phyloP scores from a whole-genome alignment of 2,113 vertebrate genomes.

The Oncorhynchus nerka region DNA sequence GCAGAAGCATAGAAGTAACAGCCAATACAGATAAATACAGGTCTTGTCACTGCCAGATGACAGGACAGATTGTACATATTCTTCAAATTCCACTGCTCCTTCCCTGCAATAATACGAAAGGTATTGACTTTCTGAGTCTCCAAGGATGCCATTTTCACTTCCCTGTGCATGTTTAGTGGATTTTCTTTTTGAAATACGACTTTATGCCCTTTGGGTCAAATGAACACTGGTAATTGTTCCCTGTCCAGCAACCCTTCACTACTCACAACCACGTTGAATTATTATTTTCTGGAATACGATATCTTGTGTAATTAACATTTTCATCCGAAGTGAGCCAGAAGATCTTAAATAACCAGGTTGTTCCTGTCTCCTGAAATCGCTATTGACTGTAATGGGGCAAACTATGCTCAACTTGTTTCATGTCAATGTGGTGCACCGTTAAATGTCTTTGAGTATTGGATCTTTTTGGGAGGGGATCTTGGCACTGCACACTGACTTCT shows the following conservation, averaged over 20 bases:
- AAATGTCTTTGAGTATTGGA: too few species aligned
- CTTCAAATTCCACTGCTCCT: background rate
- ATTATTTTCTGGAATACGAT: conserved; percentile 31
- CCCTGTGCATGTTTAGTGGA: background rate
- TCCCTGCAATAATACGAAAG: background rate
- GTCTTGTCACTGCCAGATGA: background rate
- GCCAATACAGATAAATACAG: background rate
- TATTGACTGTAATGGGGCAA: too few species aligned
- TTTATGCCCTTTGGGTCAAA: background rate
- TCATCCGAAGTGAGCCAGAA: conserved; percentile 28
- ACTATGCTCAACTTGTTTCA: conserved; percentile 4
- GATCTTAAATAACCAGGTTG: conserved; percentile 34
- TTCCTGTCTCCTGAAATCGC: conserved; percentile 32
- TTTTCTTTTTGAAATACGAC: background rate
- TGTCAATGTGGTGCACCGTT: too few species aligned
- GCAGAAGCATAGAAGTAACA: background rate
- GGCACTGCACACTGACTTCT: too few species aligned
- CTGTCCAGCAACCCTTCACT: background rate
- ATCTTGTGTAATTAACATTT: conserved; percentile 47
- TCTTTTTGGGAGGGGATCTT: too few species aligned
- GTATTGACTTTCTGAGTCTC: background rate
- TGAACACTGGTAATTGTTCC: conserved; percentile 3
- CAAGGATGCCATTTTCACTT: background rate
- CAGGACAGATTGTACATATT: background rate
- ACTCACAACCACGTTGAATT: background rate